phyloP scores from a whole-genome alignment of 2,797 vertebrate genomes.

The Chloroceryle inda region DNA sequence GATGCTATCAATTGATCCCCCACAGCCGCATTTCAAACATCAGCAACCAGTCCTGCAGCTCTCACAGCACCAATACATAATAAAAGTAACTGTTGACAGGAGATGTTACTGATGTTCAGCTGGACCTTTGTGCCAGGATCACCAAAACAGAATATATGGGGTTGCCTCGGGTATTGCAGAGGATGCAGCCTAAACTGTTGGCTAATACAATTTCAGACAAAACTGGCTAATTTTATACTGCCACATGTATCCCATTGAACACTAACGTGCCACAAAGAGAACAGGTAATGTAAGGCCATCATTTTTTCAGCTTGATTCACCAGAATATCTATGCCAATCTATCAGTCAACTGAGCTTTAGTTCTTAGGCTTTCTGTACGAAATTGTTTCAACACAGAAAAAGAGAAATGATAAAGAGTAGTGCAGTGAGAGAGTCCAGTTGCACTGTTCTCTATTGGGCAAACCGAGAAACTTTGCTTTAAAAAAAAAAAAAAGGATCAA shows the following conservation, averaged over 20 bases:
- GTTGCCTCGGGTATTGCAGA: neutral
- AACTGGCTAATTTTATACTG: neutral
- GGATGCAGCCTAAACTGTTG: neutral
- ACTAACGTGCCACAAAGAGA: neutral
- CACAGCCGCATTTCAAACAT: neutral
- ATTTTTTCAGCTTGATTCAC: neutral
- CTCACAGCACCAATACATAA: too few species aligned
- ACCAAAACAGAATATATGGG: neutral
- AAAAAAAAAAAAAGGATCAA: neutral
- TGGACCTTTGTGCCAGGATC: neutral
- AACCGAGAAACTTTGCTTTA: neutral
- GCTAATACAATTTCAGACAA: neutral
- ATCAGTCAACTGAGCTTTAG: neutral
- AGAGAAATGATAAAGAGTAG: neutral
- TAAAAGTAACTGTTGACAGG: neutral
- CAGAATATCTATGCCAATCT: neutral
- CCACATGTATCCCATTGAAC: accelerated
- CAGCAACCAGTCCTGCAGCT: neutral
- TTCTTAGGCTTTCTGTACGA: neutral
- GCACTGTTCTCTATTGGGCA: neutral
- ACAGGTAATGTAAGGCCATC: neutral
- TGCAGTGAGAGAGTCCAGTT: neutral
- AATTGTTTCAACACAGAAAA: neutral
- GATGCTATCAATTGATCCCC: neutral
- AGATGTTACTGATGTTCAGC: neutral